These are phyloP conservation scores for Butorides virescens DNA, from an alignment of 2,113 vertebrate genomes.

Conservation along the genomic window DNA sequence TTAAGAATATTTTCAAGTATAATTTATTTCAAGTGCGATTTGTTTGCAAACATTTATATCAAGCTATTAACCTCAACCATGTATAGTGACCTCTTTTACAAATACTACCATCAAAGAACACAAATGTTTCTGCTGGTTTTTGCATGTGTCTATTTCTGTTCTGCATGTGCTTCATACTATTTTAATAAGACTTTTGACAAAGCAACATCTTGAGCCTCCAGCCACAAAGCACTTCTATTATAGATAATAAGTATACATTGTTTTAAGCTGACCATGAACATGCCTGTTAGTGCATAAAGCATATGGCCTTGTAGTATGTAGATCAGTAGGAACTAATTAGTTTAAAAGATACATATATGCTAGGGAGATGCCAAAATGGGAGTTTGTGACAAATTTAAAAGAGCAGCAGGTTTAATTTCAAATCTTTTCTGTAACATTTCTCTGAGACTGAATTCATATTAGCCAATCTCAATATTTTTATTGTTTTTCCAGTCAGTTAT, in stretches of 20 bases:
- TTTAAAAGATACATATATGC: background rate
- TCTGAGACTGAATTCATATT: background rate
- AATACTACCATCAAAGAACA: background rate
- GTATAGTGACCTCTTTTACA: background rate
- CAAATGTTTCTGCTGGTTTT: background rate
- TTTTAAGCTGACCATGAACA: background rate
- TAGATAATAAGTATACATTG: background rate
- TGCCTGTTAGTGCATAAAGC: background rate
- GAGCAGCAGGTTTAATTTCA: background rate
- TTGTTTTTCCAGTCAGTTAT: background rate
- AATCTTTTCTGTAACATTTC: background rate
- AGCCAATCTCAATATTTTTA: background rate
- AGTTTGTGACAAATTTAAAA: background rate
- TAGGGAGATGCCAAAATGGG: background rate
- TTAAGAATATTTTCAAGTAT: background rate
- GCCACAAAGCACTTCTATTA: background rate
- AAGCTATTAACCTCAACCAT: background rate
- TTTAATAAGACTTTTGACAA: background rate
- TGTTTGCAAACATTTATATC: background rate
- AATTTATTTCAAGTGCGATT: background rate
- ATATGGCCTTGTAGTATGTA: background rate
- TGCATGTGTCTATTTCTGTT: background rate
- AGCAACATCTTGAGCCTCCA: background rate
- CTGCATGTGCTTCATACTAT: background rate
- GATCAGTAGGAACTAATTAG: background rate